These are phyloP conservation scores for Limulus polyphemus DNA, from an alignment of 2,888 invertebrate genomes.

Conservation along the genomic window DNA sequence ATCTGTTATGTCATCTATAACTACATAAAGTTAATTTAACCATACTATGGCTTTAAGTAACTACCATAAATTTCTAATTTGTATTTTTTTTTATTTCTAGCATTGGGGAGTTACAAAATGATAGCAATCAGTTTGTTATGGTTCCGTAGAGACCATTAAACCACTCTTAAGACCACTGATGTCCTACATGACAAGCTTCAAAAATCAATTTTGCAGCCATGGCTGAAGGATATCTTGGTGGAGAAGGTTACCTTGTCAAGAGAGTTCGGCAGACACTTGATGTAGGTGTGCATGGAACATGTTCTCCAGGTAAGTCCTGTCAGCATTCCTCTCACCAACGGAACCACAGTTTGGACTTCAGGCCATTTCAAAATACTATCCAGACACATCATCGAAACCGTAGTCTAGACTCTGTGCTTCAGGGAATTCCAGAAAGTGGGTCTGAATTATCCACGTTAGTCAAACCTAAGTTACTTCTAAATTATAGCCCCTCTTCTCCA, in stretches of 20 bases:
- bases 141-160: too few relatives aligned
- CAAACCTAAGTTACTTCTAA: constrained; percentile 8
- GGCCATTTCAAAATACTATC: constrained; percentile 4
- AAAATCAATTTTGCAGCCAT: constrained; percentile 2
- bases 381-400: constrained; percentile 21
- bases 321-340: constrained; percentile 14
- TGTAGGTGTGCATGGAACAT: constrained; percentile 13
- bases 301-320: background rate
- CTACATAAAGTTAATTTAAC: too few relatives aligned
- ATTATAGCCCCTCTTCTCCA: constrained; percentile 13
- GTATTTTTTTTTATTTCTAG: too few relatives aligned
- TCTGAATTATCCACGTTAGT: background rate
- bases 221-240: constrained; percentile 11
- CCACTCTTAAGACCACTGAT: too few relatives aligned
- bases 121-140: too few relatives aligned
- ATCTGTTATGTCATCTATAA: too few relatives aligned
- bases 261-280: constrained; percentile 15
- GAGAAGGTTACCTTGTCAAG: constrained; percentile 11
- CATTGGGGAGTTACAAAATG: too few relatives aligned
- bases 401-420: constrained; percentile 21
- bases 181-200: too few relatives aligned
- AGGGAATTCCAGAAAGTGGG: constrained; percentile 15
- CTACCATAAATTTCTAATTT: too few relatives aligned
- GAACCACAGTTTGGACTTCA: constrained; percentile 17
- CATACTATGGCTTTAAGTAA: too few relatives aligned